Evolutionary conservation across 2,113 vertebrate species (phyloP), one percentile per base, ranked within the genome.

Genomic region (Heterochromis multidens): DNA sequence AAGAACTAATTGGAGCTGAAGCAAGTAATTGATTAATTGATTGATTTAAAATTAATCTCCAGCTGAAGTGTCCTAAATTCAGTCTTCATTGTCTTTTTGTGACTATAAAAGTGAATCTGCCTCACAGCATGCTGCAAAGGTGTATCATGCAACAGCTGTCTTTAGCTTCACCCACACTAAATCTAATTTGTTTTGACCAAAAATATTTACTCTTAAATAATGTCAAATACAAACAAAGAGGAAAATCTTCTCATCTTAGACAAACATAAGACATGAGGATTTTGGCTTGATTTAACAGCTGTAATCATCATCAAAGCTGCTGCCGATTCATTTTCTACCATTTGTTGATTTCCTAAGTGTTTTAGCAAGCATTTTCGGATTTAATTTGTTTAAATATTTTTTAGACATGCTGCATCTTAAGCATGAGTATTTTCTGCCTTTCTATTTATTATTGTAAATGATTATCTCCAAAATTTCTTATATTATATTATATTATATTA

Each of bases 241-340:
- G 8, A 46, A 70, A 46, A 70, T 46, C 63, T 46, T 27, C 37
- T 46, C 37, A 46, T 43, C 63, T 67, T 25, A 25, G 37, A 67
- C 5, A 23, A 46, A 19, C 40, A 43, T 11, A 11, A 25, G 14
- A 46, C 1, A 11, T 0, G 0, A 0, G 16, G 63, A 46, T 17
- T 46, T 70, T 46, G 37, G 37, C 8, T 25, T 25, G 14, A 70
- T 70, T 49, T 46, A 46, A 70, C 40, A 25, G 14, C 23, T 70
- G 1, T 70, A 49, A 49, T 49, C 13, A 17, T 70, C 23, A 7
- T 0, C 14, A 27, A 43, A 70, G 40, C 40, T 46, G 65, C 40
- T 70, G 65, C 65, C 27, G 0, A 70, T 29, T 70, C 63, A 46
- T 70, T 70, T 70, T 0, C 37, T 67, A n/a, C 23, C 40, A 67